Conservation (phyloP, 2,888 invertebrate genomes). For the Selenia dentaria region DNA sequence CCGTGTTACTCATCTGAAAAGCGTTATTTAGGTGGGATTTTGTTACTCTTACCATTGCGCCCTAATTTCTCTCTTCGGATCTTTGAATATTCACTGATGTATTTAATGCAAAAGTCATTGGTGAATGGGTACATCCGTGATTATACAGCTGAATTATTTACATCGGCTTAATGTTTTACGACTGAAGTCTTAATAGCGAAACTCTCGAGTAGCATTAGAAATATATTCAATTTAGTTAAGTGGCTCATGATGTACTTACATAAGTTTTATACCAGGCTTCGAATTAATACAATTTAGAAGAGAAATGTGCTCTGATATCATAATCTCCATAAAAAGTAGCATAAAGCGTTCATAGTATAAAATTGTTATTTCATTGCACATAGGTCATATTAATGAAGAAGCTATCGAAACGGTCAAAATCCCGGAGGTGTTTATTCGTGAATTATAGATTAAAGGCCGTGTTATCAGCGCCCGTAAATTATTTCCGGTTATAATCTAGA, state of each 20-base stretch:
- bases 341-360: neutral
- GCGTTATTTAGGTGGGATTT: conserved; percentile 49
- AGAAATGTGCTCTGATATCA: too few species aligned
- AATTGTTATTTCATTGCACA: conserved; percentile 13
- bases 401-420: conserved; percentile 10
- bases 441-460: conserved; percentile 22
- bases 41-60: conserved; percentile 40
- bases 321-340: neutral
- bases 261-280: too few species aligned
- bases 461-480: conserved; percentile 37
- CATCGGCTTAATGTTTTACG: conserved; percentile 2
- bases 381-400: conserved; percentile 16
- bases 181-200: neutral
- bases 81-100: conserved; percentile 41
- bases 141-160: conserved; percentile 26
- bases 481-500: conserved; percentile 39
- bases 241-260: neutral
- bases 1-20: conserved; percentile 63
- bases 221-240: neutral
- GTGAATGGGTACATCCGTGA: conserved; percentile 29
- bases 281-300: too few species aligned
- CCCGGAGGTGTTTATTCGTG: conserved; percentile 16
- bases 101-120: conserved; percentile 36
- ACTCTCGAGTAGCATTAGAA: neutral
- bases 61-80: conserved; percentile 40